Conservation (phyloP, 2,113 vertebrate genomes). For the Diadophis punctatus region DNA sequence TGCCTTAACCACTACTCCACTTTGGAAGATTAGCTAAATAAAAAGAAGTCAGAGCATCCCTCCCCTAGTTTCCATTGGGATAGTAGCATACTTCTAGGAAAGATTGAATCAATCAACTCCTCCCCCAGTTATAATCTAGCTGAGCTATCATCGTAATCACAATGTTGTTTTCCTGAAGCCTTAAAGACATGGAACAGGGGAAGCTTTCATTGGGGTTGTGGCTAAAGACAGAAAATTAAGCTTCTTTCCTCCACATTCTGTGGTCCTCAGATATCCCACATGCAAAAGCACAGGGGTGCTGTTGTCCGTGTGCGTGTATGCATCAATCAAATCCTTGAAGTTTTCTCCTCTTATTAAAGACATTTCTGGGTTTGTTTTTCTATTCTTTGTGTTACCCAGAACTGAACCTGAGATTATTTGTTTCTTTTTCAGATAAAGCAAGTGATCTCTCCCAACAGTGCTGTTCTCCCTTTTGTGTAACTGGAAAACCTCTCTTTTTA, state of each 20-base stretch:
- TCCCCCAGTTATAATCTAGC: not conserved
- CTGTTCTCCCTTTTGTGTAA: not conserved
- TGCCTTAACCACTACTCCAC: no score
- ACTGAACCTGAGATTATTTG: not conserved
- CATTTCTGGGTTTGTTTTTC: not conserved
- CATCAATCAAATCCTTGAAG: not conserved
- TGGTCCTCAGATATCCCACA: not conserved
- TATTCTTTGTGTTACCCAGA: not conserved
- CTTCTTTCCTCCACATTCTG: not conserved
- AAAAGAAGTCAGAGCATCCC: not conserved
- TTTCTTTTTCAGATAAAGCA: not conserved
- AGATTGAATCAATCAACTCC: not conserved
- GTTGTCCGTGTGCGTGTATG: no score
- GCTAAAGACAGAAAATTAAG: not conserved
- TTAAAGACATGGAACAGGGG: not conserved
- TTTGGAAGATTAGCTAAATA: not conserved
- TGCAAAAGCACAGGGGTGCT: not conserved
- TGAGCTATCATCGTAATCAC: not conserved
- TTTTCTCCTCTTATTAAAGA: not conserved
- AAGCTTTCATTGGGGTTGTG: not conserved
- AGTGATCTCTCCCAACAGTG: not conserved
- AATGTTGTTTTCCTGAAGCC: not conserved
- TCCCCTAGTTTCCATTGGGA: not conserved
- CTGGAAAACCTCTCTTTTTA: conserved; percentile 55
- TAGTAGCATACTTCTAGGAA: not conserved